Evolutionary conservation across 2,113 vertebrate species (phyloP).

Genomic region (Coptodon rendalli): DNA sequence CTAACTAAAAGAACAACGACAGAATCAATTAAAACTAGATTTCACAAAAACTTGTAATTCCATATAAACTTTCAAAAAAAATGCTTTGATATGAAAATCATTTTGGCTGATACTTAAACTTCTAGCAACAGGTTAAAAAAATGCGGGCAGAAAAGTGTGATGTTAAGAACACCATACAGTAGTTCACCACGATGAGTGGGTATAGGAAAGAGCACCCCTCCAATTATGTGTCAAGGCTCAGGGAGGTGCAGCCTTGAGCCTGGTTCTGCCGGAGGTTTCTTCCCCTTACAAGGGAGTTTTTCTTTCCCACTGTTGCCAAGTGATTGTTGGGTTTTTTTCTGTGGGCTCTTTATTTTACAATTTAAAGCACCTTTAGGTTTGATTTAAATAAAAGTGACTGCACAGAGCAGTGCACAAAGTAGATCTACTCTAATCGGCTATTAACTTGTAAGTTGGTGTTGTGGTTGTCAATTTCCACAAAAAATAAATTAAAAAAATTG

Average conservation of each 20-base stretch:
- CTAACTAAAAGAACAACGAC: not conserved
- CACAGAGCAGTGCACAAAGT: not conserved
- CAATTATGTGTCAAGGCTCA: constrained; percentile 4
- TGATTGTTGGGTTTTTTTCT: accelerated
- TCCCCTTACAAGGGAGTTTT: not conserved
- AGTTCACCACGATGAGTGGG: not conserved
- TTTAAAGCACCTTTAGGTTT: not conserved
- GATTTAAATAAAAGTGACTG: not conserved
- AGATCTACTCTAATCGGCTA: not conserved
- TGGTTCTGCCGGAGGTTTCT: not conserved
- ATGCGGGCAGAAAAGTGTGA: not conserved
- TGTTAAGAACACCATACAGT: not conserved
- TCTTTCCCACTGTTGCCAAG: not conserved
- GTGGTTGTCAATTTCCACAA: not conserved
- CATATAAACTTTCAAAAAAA: not conserved
- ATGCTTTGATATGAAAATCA: not conserved
- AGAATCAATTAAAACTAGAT: not conserved
- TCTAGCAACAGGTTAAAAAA: not conserved
- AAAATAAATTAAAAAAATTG: accelerated
- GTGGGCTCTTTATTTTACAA: not conserved
- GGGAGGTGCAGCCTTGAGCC: not conserved
- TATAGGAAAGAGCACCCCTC: not conserved
- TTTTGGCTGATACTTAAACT: not conserved
- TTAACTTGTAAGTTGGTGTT: not conserved
- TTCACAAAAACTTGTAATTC: not conserved